Evolutionary conservation across 2,113 vertebrate species (phyloP).

Genomic region (Erinaceus europaeus): DNA sequence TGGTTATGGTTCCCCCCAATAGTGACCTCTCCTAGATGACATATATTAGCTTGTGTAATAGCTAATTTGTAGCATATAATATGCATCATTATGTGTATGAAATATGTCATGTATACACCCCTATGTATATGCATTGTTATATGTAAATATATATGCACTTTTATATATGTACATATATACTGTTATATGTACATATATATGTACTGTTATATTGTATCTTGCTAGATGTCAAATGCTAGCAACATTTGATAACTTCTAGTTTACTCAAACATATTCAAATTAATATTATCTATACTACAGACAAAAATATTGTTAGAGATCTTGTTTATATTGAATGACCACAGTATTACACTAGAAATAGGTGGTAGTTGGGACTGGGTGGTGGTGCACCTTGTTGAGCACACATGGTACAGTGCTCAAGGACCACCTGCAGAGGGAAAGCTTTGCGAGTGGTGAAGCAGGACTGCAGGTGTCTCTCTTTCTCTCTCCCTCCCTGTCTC

Average conservation of each 20-base stretch:
- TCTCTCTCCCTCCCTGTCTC: no score
- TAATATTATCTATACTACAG: not conserved
- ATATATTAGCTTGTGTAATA: not conserved
- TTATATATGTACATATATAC: not conserved
- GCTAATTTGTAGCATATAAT: constrained; percentile 1
- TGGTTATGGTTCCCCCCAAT: not conserved
- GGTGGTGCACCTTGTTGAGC: no score
- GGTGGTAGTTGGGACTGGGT: no score
- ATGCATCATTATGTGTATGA: not conserved
- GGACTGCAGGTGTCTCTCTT: no score
- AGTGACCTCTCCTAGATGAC: constrained; percentile 1
- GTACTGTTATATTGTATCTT: not conserved
- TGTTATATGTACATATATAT: not conserved
- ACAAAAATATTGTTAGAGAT: not conserved
- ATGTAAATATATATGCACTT: not conserved
- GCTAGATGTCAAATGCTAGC: constrained; percentile 25
- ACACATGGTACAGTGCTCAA: no score
- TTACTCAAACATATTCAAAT: constrained; percentile 38
- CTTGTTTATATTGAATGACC: constrained; percentile 20
- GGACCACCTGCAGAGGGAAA: no score
- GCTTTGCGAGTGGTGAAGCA: no score
- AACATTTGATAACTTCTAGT: not conserved
- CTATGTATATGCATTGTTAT: not conserved
- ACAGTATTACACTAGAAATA: not conserved
- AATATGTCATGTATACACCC: not conserved